Base-by-base conservation (phyloP, 2,888 invertebrate species). In the Invenusta paracnida region DNA sequence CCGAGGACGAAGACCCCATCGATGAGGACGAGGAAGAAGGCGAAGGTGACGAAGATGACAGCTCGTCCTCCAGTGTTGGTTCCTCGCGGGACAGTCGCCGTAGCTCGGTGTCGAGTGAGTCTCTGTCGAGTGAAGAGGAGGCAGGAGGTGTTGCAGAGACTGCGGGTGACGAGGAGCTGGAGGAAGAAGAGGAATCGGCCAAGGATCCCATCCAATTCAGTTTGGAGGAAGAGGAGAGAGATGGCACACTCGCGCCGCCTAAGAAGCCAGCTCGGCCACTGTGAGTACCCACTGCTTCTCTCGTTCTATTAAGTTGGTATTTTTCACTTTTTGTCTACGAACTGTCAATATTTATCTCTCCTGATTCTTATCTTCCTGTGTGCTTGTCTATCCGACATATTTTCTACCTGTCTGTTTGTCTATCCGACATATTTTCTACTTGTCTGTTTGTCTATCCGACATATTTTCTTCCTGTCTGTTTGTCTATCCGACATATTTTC, bases 151-250 rank as follows among this genome's bases (percentile, higher is more conserved):
- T 23, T n/a, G 73, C 73, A 23, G 73, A 73, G 23, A 73, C 17
- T 13, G 73, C 17, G 27, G 73, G 17, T 2, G 73, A n/a, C 11
- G 23, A 23, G 73, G 17, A 2, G 73, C 11, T 13, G 73, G 73
- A 73, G 73, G 23, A 73, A 23, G 73, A 73, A 23, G 73, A 73
- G 23, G 73, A n/a, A 73, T 23, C 73, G 73, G 73, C 27, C 17
- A 23, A n/a, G 73, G 73, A 73, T 23, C 23, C 73, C 11, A 73
- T 73, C 17, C 73, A 73, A 23, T 73, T 73, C 73, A 73, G 73
- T 25, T 23, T 73, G 11, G 73, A 73, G 73, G 73, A 73, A 23
- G 73, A 73, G 73, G 73, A 73, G 73, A 73, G 73, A 25, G 73
- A 73, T 5, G 73, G 17, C 27, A 73, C 73, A 13, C 73, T 73